phyloP scores from a whole-genome alignment of 2,113 vertebrate species.

The Myotis brandtii region DNA sequence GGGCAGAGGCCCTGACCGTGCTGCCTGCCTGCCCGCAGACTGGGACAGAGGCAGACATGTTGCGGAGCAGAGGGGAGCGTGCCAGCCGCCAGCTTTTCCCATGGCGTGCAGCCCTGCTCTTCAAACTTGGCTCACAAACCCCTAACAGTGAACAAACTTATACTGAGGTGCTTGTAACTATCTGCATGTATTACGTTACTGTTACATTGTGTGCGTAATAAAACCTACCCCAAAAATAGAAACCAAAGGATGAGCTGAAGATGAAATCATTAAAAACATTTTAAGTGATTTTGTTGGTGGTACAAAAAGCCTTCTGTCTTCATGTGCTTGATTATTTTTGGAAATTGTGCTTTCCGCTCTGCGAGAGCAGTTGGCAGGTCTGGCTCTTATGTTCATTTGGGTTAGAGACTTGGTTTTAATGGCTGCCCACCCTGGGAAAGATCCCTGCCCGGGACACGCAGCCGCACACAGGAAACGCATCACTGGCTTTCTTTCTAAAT shows the following conservation, averaged over 20 bases:
- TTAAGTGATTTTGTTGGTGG: not conserved
- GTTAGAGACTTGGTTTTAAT: not conserved
- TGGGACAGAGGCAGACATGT: not conserved
- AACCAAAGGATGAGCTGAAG: not conserved
- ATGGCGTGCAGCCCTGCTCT: not conserved
- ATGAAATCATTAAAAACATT: not conserved
- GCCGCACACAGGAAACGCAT: not conserved
- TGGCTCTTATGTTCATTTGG: not conserved
- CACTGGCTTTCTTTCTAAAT: not conserved
- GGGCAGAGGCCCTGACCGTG: not conserved
- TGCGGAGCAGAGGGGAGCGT: not conserved
- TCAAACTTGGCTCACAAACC: not conserved
- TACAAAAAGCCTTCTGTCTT: not conserved
- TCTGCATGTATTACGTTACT: not conserved
- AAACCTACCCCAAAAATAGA: not conserved
- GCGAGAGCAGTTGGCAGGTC: not conserved
- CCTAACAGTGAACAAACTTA: not conserved
- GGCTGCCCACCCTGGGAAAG: not conserved
- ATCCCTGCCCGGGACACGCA: not conserved
- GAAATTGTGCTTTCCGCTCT: not conserved
- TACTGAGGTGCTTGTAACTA: not conserved
- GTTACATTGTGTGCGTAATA: not conserved
- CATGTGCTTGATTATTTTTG: not conserved
- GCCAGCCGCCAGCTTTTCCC: not conserved
- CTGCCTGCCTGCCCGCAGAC: not conserved